Evolutionary conservation across 2,888 invertebrate genomes (phyloP).

Genomic region (Zygothrica quintamaculata): DNA sequence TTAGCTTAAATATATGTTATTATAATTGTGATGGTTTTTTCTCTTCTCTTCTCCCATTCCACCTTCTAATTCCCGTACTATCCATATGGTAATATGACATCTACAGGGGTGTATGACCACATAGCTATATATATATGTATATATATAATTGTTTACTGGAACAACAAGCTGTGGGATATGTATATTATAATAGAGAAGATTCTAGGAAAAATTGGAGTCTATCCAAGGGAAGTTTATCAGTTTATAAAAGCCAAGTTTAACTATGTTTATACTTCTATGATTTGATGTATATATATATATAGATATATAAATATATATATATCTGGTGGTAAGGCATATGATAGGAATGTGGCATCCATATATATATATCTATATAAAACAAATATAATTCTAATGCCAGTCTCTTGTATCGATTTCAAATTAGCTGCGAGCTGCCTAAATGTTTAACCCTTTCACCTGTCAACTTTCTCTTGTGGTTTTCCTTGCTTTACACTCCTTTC

Average conservation of each 20-base stretch:
- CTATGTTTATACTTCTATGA: too few species aligned
- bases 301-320: not conserved
- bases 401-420: conserved; percentile 20
- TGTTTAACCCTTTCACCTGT: too few species aligned
- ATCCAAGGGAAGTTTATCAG: not conserved
- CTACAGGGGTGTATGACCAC: too few species aligned
- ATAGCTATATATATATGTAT: not conserved
- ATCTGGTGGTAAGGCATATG: too few species aligned
- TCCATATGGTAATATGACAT: too few species aligned
- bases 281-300: too few species aligned
- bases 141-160: conserved; percentile 44
- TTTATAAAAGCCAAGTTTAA: too few species aligned
- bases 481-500: not conserved
- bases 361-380: too few species aligned
- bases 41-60: not conserved
- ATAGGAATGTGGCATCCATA: too few species aligned
- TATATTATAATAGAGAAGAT: too few species aligned
- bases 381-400: not conserved
- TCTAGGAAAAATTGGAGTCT: conserved; percentile 6
- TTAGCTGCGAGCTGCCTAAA: conserved; percentile 33
- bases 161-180: conserved; percentile 6
- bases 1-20: conserved; percentile 76
- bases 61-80: not conserved
- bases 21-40: conserved; percentile 54
- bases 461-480: too few species aligned